Base-by-base conservation (phyloP, 2,888 invertebrate genomes). In the Diplazon laetatorius region DNA sequence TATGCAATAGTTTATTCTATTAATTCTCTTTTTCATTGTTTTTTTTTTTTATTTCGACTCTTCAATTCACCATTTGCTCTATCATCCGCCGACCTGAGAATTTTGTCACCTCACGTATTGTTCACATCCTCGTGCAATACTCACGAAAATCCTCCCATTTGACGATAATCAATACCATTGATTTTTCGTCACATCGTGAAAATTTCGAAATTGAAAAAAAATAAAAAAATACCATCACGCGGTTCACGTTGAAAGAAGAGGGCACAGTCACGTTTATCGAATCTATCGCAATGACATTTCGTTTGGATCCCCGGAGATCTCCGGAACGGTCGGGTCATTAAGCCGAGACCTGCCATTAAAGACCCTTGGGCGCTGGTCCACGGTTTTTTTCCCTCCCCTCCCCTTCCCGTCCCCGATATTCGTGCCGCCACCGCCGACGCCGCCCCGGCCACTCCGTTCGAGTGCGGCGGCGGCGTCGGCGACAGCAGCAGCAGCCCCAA, bases 221-320 rank as follows among this genome's bases (percentile, higher is more conserved):
- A n/a, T n/a, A 30, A 12, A 55, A 46, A 63, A 25, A 30, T 30
- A 30, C 30, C 4, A 20, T 44, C n/a, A 39, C 37, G 22, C 37
- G 68, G 60, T 44, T 37, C 60, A 25, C 35, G 76, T 72, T 57
- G 62, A 44, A 57, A 74, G 52, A 76, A 74, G 52, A 76, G 70
- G 55, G 20, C 68, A 80, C 65, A 80, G 74, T 80, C 77, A 85
- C 85, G 83, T 85, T n/a, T 86, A 87, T 87, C 85, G 88, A 89
- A 89, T 88, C 88, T 87, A 86, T 84, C 82, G 88, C 89, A 89
- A 89, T 89, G 89, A 89, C 89, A 89, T 89, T 89, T 86, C 84
- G 87, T 89, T 89, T 87, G 85, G 83, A 55, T 82, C 80, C 81
- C 80, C 81, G 78, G 74, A 60, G 44, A 46, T 48, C 18, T 42